Evolutionary conservation across 2,113 vertebrate species (phyloP).

Genomic region (Mormyrus iriodes): DNA sequence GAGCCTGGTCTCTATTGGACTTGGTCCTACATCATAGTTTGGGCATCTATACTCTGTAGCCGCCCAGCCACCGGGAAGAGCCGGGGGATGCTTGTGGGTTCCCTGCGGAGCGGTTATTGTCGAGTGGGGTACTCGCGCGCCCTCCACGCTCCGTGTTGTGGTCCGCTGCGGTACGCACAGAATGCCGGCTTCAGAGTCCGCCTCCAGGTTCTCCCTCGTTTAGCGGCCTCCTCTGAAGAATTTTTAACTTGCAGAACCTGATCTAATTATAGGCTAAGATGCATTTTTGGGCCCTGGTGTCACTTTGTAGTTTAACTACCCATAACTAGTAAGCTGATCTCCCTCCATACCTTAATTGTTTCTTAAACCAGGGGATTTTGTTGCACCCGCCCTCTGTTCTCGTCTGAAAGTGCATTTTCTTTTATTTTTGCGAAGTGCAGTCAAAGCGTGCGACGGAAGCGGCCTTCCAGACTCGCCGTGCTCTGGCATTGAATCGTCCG

Average conservation of each 20-base stretch:
- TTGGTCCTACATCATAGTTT: not conserved
- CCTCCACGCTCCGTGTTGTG: not conserved
- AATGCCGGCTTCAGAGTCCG: not conserved
- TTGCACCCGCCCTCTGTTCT: conserved; percentile 33
- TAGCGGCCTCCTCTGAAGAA: conserved; percentile 44
- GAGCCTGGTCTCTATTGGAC: not conserved
- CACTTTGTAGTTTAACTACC: conserved; percentile 23
- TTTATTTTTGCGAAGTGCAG: not conserved
- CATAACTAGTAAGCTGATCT: conserved; percentile 45
- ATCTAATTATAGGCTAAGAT: conserved; percentile 53
- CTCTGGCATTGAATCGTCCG: not conserved
- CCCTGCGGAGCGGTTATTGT: not conserved
- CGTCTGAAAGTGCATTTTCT: conserved; percentile 18
- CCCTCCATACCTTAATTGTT: conserved; percentile 39
- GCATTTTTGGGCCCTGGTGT: conserved; percentile 30
- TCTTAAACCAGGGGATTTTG: conserved; percentile 34
- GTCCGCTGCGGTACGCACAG: not conserved
- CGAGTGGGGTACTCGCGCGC: not conserved
- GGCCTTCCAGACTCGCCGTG: not conserved
- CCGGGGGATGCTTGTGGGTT: not conserved
- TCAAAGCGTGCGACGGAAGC: not conserved
- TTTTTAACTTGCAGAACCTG: conserved; percentile 51
- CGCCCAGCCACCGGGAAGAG: not conserved
- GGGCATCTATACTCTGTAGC: not conserved
- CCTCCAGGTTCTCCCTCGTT: not conserved